Evolutionary conservation across 2,113 vertebrate species (phyloP).

Genomic region (Rana temporaria): DNA sequence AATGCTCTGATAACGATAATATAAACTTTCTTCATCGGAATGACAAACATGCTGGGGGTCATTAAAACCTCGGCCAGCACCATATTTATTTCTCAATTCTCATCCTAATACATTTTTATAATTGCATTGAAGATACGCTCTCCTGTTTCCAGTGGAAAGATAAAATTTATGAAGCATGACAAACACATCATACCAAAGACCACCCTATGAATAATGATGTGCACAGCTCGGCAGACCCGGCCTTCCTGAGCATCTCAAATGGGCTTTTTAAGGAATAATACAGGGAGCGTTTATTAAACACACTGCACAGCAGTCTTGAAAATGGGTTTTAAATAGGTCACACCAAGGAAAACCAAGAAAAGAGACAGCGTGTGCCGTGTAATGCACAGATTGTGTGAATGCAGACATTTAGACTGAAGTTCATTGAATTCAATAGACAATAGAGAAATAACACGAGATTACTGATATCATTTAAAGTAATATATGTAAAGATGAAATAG

Average conservation of each 20-base stretch:
- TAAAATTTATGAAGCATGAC: slow-evolving; percentile 80
- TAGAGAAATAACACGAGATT: not conserved
- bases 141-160: slow-evolving; percentile 81
- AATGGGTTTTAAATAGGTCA: slow-evolving; percentile 41
- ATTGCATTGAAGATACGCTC: slow-evolving; percentile 81
- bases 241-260: slow-evolving; percentile 46
- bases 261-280: slow-evolving; percentile 13
- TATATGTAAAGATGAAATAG: too few species aligned
- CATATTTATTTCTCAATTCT: slow-evolving; percentile 75
- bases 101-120: slow-evolving; percentile 83
- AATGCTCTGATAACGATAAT: slow-evolving; percentile 43
- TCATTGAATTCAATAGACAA: not conserved
- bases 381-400: not conserved
- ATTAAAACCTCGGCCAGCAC: slow-evolving; percentile 78
- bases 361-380: not conserved
- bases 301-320: slow-evolving; percentile 21
- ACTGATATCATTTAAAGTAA: too few species aligned
- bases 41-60: slow-evolving; percentile 77
- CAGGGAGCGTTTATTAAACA: slow-evolving; percentile 51
- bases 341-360: slow-evolving; percentile 8
- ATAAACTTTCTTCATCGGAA: slow-evolving; percentile 66
- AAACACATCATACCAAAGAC: slow-evolving; percentile 75
- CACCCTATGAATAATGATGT: slow-evolving; percentile 76
- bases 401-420: not conserved
- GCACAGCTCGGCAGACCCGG: slow-evolving; percentile 37